Evolutionary conservation across 2,113 vertebrate species (phyloP).

Genomic region (Atlantisia rogersi): DNA sequence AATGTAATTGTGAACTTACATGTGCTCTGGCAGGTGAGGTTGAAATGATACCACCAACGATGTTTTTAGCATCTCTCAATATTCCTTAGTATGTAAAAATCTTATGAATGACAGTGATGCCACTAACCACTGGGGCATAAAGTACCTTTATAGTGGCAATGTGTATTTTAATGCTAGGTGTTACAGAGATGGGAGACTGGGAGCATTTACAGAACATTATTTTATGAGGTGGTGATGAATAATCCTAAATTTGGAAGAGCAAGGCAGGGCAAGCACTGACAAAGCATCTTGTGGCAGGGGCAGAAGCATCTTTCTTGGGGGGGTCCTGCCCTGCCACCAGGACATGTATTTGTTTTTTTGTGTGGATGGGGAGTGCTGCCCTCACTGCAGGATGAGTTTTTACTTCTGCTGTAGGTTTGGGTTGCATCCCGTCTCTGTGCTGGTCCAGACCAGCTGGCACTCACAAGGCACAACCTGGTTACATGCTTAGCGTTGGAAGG

Average conservation of each 20-base stretch:
- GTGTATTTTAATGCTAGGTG: neutral
- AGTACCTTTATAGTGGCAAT: accelerated
- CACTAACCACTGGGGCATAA: neutral
- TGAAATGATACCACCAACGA: neutral
- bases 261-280: accelerated
- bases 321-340: neutral
- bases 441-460: neutral
- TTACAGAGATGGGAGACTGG: no score
- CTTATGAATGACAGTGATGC: neutral
- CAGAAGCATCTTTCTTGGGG: neutral
- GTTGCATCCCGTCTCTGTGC: accelerated
- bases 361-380: neutral
- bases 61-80: neutral
- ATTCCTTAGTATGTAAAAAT: neutral
- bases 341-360: neutral
- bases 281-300: accelerated
- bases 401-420: neutral
- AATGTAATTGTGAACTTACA: neutral
- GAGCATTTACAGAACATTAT: neutral
- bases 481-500: accelerated
- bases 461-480: neutral
- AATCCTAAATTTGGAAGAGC: neutral
- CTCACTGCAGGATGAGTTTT: accelerated
- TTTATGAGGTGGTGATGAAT: neutral
- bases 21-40: neutral